Evolutionary conservation across 2,888 invertebrate genomes (phyloP).

Genomic region (Pristionchus exspectatus): DNA sequence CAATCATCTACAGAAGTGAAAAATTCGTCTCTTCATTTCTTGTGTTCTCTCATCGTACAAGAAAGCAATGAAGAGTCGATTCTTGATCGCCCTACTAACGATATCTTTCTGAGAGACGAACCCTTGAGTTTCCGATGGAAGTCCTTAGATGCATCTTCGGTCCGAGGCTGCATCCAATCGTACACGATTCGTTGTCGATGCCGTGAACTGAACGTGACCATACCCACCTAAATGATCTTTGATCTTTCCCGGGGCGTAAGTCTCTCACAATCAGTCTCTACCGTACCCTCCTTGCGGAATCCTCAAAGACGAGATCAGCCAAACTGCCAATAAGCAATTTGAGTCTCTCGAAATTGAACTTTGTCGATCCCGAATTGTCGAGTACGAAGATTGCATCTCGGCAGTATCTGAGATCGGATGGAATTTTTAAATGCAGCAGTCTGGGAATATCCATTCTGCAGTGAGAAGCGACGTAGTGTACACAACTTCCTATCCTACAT

Average conservation of each 20-base stretch:
- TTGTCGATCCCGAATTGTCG: neutral
- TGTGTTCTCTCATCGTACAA: neutral
- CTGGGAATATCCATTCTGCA: too few species aligned
- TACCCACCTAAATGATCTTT: conserved; percentile 11
- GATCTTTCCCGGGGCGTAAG: neutral
- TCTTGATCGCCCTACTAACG: neutral
- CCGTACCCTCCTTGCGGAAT: conserved; percentile 19
- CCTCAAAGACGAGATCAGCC: conserved; percentile 12
- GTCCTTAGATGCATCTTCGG: neutral
- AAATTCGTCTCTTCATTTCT: neutral
- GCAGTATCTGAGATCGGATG: neutral
- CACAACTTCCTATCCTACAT: neutral
- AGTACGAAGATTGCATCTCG: conserved; percentile 34
- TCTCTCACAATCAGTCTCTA: too few species aligned
- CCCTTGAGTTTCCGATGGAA: conserved; percentile 38
- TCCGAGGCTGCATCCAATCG: neutral
- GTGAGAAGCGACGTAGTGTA: too few species aligned
- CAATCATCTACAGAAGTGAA: neutral
- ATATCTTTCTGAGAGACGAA: neutral
- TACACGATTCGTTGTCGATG: conserved; percentile 3
- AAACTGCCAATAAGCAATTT: conserved; percentile 14
- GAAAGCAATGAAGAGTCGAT: too few species aligned
- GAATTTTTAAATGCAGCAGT: too few species aligned
- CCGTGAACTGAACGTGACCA: conserved; percentile 34
- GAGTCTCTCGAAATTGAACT: conserved; percentile 17